Evolutionary conservation across 2,888 invertebrate species (phyloP).

Genomic region (Dasypolia templi): DNA sequence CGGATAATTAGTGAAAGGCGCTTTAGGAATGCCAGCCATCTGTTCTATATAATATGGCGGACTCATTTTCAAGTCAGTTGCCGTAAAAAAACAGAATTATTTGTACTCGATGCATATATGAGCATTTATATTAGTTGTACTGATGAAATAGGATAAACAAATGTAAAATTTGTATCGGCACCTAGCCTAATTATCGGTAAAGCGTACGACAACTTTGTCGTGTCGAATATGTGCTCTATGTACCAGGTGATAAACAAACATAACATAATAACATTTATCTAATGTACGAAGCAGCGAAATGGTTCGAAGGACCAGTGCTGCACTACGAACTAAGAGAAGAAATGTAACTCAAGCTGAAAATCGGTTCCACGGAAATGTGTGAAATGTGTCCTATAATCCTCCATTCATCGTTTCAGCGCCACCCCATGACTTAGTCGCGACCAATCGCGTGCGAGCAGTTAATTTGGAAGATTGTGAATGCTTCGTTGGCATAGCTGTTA

Average conservation of each 20-base stretch:
- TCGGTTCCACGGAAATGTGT: background rate
- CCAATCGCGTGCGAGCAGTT: no score
- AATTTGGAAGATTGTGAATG: background rate
- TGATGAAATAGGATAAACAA: background rate
- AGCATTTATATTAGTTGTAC: background rate
- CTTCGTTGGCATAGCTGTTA: background rate
- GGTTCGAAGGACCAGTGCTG: conserved; percentile 88
- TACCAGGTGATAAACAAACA: background rate
- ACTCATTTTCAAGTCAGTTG: background rate
- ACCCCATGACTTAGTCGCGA: no score
- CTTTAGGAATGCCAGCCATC: background rate
- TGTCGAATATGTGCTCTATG: background rate
- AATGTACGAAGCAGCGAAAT: background rate
- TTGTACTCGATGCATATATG: background rate
- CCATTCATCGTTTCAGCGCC: no score
- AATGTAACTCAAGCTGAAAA: conserved; percentile 8
- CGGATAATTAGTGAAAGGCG: background rate
- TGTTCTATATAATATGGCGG: background rate
- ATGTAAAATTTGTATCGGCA: background rate
- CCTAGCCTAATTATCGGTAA: background rate
- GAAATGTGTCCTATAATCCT: background rate
- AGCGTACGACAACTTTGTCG: background rate
- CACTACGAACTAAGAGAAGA: background rate
- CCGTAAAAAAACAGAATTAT: conserved; percentile 14
- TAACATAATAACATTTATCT: background rate